Base-by-base conservation (phyloP, 2,888 invertebrate species). In the Bembecia ichneumoniformis region DNA sequence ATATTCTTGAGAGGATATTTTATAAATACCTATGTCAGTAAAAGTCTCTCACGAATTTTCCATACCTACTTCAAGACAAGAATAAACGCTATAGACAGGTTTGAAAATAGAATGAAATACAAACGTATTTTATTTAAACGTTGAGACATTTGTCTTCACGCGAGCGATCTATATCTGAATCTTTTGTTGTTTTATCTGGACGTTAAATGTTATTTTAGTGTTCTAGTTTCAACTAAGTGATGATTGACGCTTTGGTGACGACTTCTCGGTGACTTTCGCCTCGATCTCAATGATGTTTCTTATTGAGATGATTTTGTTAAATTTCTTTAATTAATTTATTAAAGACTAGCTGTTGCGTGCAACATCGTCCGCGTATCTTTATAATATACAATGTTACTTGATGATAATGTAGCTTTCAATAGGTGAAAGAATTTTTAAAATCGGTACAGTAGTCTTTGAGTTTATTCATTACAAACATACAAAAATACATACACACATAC, bases 101-200 rank as follows among this genome's bases (percentile, higher is more conserved):
- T 15, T 17, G 17, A 44, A 40, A 44, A 44, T 44, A 44, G 17
- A 44, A 13, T 17, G 44, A 16, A 44, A 44, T 16, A 44, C 15
- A 44, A 44, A 17, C 9, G 44, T 16, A 44, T 66, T 64, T 69
- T 63, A 65, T 71, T 71, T 71, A 64, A 68, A 71, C 64, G 58
- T 61, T 62, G 64, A 67, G 69, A 70, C 73, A 71, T 67, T 71
- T 71, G 72, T 72, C 72, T 63, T 64, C 71, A 67, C 64, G 59
- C 64, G 63, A 66, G 65, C 63, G 56, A 64, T 71, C 68, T 71
- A 73, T 77, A 71, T 77, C 72, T 68, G 72, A n/a, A 73, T 71
- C 59, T 68, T 71, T 71, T 71, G 74, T 64, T 67, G 65, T 71
- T 67, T 69, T 68, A 62, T 65, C 57, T 63, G 54, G 56, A 44